Conservation (phyloP, 2,797 vertebrate species). For the Ptychadena robeensis region DNA sequence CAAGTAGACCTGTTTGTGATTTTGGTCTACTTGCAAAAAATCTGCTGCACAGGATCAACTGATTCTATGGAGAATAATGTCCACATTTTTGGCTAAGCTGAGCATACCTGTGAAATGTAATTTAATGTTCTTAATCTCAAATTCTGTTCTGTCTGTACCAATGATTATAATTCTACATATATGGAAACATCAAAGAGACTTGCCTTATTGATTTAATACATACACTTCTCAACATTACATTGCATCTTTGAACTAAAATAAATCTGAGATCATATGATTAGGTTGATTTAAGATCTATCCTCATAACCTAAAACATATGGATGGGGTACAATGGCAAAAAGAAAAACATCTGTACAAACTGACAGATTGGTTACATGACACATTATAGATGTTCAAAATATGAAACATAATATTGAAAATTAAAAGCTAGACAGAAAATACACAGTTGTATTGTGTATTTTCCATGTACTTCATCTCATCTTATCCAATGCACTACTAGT, state of each 20-base stretch:
- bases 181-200: not conserved
- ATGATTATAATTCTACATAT: not conserved
- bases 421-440: too few species aligned
- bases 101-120: not conserved
- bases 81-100: not conserved
- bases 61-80: not conserved
- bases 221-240: not conserved
- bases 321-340: not conserved
- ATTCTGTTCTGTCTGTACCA: not conserved
- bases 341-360: not conserved
- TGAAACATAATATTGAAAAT: not conserved
- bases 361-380: not conserved
- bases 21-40: too few species aligned
- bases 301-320: not conserved
- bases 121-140: not conserved
- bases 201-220: not conserved
- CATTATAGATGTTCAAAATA: not conserved
- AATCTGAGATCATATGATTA: slow-evolving; percentile 3
- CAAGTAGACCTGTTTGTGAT: too few species aligned
- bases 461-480: not conserved
- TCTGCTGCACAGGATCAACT: not conserved
- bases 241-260: not conserved
- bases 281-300: not conserved
- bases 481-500: too few species aligned
- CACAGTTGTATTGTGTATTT: not conserved